Evolutionary conservation across 1,140 invertebrate genomes (phyloP).

Genomic region (Pectinophora gossypiella): DNA sequence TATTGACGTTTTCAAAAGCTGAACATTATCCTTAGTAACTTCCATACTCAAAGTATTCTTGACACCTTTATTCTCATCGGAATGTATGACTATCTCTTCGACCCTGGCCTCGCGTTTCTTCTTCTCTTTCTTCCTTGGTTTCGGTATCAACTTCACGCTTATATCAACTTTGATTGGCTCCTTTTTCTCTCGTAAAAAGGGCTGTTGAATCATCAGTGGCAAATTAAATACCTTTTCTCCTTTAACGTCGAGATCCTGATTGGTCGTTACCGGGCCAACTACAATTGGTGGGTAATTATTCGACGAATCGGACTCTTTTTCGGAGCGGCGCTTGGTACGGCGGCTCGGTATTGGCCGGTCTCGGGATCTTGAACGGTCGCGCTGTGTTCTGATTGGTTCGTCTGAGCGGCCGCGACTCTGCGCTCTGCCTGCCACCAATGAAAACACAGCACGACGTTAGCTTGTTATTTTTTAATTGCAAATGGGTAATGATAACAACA

Average conservation of each 20-base stretch:
- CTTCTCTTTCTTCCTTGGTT: constrained; percentile 69
- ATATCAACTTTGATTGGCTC: constrained; percentile 87
- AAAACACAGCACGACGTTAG: constrained; percentile 75
- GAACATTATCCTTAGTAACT: constrained; percentile 49
- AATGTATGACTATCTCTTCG: constrained; percentile 53
- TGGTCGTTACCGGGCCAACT: constrained; percentile 68
- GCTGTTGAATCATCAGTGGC: constrained; percentile 77
- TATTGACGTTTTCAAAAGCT: constrained; percentile 47
- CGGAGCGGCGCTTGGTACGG: constrained; percentile 53
- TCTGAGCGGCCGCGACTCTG: constrained; percentile 69
- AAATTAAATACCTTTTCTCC: constrained; percentile 72
- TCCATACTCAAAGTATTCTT: constrained; percentile 63
- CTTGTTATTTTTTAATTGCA: constrained; percentile 24
- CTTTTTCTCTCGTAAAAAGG: constrained; percentile 83
- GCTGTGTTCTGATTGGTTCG: constrained; percentile 74
- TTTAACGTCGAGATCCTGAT: constrained; percentile 72
- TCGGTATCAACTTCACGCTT: constrained; percentile 85
- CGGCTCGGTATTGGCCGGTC: constrained; percentile 41
- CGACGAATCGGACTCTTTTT: constrained; percentile 77
- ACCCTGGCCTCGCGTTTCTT: constrained; percentile 49
- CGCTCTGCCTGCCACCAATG: constrained; percentile 72
- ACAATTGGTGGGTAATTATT: constrained; percentile 76
- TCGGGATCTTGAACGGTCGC: constrained; percentile 59
- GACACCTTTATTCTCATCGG: constrained; percentile 45
- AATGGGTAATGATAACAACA: constrained; percentile 57